A percentile compares a stretch with the other conserved stretches of the same genome.
Conservation (phyloP, 2,113 vertebrate genomes). For the Tragelaphus buxtoni region DNA sequence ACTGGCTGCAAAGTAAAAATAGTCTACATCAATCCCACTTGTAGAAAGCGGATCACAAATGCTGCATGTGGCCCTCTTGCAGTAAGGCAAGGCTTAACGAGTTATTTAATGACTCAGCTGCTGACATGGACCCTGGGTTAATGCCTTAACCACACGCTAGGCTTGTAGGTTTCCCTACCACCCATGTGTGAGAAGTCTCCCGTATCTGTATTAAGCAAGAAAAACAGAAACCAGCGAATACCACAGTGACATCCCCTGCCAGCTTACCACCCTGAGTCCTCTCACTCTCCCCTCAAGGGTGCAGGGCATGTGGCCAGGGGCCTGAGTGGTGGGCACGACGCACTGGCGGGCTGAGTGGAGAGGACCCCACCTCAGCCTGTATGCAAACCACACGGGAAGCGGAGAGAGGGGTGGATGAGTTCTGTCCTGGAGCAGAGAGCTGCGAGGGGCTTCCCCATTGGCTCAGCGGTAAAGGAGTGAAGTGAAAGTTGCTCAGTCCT, state of each 20-base stretch:
- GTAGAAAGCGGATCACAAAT: not conserved
- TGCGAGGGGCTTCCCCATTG: not conserved
- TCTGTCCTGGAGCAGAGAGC: not conserved
- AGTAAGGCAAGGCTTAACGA: not conserved
- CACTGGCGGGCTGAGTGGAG: not conserved
- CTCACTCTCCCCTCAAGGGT: not conserved
- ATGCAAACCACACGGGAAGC: not conserved
- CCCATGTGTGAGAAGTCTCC: rapidly evolving
- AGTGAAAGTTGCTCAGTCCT: not conserved
- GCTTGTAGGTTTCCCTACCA: rapidly evolving
- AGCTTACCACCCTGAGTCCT: not conserved
- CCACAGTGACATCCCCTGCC: not conserved
- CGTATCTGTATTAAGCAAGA: not conserved
- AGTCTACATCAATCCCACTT: rapidly evolving
- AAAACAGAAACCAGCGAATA: not conserved
- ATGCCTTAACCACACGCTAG: not conserved
- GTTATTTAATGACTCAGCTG: not conserved
- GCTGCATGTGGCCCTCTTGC: not conserved
- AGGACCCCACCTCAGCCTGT: not conserved
- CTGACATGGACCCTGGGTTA: not conserved
- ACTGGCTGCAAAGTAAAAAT: not conserved
- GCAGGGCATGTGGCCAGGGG: not conserved
- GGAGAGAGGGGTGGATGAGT: not conserved
- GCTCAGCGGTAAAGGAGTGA: not conserved
- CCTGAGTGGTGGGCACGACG: not conserved